Percentiles rank a stretch among this genome's conserved stretches.
These are phyloP conservation scores for Grus americana DNA, from an alignment of 2,113 vertebrate species.

Conservation along the genomic window DNA sequence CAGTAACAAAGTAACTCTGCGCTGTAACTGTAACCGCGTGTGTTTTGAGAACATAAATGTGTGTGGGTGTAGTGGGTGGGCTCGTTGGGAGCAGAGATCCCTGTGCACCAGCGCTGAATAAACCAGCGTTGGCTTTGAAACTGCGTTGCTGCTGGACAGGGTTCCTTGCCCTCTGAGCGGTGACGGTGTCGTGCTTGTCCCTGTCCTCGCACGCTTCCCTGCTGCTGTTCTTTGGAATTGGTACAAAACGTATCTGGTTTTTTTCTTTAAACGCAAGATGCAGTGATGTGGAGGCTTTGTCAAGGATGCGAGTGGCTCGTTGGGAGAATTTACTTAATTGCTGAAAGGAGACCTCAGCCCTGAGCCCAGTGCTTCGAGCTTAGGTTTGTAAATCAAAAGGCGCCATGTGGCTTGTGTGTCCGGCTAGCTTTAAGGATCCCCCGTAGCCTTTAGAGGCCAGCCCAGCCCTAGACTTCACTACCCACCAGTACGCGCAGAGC, in stretches of 20 bases:
- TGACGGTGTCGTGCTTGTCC: neutral
- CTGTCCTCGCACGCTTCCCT: fast-evolving
- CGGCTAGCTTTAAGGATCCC: neutral
- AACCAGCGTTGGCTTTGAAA: too few species aligned
- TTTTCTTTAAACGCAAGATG: neutral
- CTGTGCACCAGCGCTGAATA: too few species aligned
- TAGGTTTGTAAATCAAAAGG: neutral
- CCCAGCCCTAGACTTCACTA: neutral
- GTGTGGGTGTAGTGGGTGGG: too few species aligned
- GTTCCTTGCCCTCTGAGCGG: too few species aligned
- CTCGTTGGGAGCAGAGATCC: too few species aligned
- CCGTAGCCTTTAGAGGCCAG: neutral
- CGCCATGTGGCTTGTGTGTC: neutral
- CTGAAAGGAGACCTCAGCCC: neutral
- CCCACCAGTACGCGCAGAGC: neutral
- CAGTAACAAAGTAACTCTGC: too few species aligned
- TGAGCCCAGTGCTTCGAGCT: neutral
- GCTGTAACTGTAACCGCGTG: too few species aligned
- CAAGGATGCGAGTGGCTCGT: neutral
- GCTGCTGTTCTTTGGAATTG: neutral
- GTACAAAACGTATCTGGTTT: too few species aligned
- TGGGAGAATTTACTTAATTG: neutral
- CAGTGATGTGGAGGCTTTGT: neutral
- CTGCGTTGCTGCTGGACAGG: too few species aligned
- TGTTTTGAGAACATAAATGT: too few species aligned